These are phyloP conservation scores for Salminus brasiliensis DNA, from an alignment of 2,113 vertebrate species.

Conservation along the genomic window DNA sequence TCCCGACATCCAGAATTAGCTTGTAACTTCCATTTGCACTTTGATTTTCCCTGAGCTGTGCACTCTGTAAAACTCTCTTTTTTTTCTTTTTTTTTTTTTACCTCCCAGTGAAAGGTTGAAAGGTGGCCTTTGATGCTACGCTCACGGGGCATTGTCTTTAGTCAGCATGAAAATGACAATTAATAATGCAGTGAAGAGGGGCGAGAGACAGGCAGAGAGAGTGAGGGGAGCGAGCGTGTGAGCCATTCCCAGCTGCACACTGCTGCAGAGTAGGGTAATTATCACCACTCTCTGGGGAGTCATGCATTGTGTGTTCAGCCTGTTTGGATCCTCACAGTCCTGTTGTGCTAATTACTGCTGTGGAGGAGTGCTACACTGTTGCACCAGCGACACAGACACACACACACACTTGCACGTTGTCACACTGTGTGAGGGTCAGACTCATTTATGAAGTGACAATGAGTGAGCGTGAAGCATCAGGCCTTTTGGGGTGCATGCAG, in stretches of 20 bases:
- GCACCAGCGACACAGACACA: neutral
- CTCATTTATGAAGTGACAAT: slow-evolving; percentile 49
- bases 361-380: slow-evolving; percentile 18
- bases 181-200: slow-evolving; percentile 37
- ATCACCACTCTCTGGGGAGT: slow-evolving; percentile 50
- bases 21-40: neutral
- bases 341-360: slow-evolving; percentile 54
- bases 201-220: neutral
- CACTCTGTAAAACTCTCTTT: no score
- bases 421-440: slow-evolving; percentile 29
- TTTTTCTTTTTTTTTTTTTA: slow-evolving; percentile 21
- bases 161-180: slow-evolving; percentile 58
- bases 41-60: slow-evolving; percentile 5
- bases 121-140: slow-evolving; percentile 45
- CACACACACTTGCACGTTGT: neutral
- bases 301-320: slow-evolving; percentile 43
- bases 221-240: slow-evolving; percentile 21
- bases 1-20: neutral
- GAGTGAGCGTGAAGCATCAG: slow-evolving; percentile 5
- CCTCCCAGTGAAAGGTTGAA: slow-evolving; percentile 24
- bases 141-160: slow-evolving; percentile 47
- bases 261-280: slow-evolving; percentile 51
- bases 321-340: slow-evolving; percentile 48
- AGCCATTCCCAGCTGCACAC: slow-evolving; percentile 48
- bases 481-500: neutral